Evolutionary conservation across 2,797 vertebrate genomes (phyloP), one percentile per base, ranked within the genome.

Genomic region (Danio tinwini): DNA sequence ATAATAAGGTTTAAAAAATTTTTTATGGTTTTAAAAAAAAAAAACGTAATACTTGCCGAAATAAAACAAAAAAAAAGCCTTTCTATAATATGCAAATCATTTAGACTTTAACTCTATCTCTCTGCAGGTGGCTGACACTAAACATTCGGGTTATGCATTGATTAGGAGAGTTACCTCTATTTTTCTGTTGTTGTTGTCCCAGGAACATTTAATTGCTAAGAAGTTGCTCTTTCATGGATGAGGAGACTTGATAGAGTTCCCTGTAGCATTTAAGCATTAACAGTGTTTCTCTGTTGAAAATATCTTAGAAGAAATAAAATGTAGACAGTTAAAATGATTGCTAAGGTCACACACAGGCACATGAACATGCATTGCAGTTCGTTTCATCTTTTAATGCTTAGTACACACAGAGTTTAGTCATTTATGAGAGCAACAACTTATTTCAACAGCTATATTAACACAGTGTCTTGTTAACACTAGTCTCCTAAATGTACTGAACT

Each of bases 121-220:
- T 16, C 47, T 68, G 69, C 42, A 29, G 50, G 71, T 81, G 16
- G 70, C 42, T n/a, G 55, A 68, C 37, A 42, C 45, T 61, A 76
- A 82, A 61, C 40, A 76, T 58, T 64, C 63, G 47, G 16, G 42
- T 77, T 61, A 42, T n/a, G 68, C 17, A 40, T 73, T 39, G 61
- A 65, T 65, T 56, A 56, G 19, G 53, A 29, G 45, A 45, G 14
- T 44, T 7, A 55, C n/a, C 50, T 47, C 50, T 2, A 29, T 29
- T 29, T 29, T 29, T 29, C 29, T 29, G 1, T 45, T 37, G 10
- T 29, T 76, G 52, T 10, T 19, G 45, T 67, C 50, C 40, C 50
- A 17, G 40, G 50, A 56, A 53, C 10, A n/a, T 42, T 75, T 52
- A 64, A 63, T 75, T 52, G 47, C 59, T 75, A 29, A 53, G 37